Conservation (phyloP, 2,797 vertebrate species). For the Choloepus didactylus region DNA sequence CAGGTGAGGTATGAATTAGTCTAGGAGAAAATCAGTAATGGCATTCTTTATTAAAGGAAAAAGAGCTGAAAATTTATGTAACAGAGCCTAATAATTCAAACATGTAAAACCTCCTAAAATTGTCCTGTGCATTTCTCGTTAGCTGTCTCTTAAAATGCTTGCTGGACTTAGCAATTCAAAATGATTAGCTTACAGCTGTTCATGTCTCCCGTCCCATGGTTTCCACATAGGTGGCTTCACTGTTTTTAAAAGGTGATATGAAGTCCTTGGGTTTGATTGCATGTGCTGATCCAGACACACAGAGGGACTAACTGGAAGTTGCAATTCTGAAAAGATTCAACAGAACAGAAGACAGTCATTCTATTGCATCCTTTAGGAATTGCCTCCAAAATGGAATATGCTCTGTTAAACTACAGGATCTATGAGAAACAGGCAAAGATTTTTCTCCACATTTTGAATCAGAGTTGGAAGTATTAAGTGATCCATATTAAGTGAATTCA, state of each 20-base stretch:
- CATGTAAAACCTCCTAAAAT: background rate
- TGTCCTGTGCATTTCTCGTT: background rate
- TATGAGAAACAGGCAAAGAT: background rate
- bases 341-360: conserved; percentile 66
- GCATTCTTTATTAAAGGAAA: conserved; percentile 42
- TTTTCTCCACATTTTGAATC: background rate
- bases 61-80: background rate
- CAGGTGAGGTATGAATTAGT: conserved; percentile 61
- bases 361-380: background rate
- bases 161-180: background rate
- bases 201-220: conserved; percentile 58
- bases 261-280: background rate
- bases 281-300: conserved; percentile 84
- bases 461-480: background rate
- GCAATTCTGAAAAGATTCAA: conserved; percentile 87
- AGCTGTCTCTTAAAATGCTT: background rate
- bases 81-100: conserved; percentile 39
- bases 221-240: conserved; percentile 45
- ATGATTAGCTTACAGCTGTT: conserved; percentile 83
- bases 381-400: background rate
- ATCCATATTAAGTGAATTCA: background rate
- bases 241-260: conserved; percentile 62
- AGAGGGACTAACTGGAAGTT: conserved; percentile 85
- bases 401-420: background rate
- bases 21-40: conserved; percentile 47